phyloP scores from a whole-genome alignment of 2,113 vertebrate genomes.

The Saiga tatarica region DNA sequence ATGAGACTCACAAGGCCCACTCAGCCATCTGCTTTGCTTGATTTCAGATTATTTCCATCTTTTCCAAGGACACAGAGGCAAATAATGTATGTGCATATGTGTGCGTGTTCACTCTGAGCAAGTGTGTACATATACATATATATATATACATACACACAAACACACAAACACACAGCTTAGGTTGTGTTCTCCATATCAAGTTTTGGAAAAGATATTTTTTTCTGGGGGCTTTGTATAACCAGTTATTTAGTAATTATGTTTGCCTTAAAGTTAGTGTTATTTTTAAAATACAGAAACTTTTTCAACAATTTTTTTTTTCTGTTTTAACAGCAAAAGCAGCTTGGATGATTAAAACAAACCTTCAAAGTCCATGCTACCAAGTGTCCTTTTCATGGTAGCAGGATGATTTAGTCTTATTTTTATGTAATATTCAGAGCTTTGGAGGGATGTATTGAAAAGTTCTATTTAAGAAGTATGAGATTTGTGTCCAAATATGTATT shows the following conservation, averaged over 20 bases:
- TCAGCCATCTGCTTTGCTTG: slow-evolving; percentile 58
- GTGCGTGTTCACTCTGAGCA: background rate
- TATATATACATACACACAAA: fast-evolving
- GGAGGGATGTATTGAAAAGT: background rate
- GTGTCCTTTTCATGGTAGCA: background rate
- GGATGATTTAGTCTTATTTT: slow-evolving; percentile 3
- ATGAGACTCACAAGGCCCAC: slow-evolving; percentile 48
- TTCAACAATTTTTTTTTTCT: background rate
- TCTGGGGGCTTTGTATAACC: background rate
- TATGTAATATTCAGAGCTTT: background rate
- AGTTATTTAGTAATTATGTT: background rate
- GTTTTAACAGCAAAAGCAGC: background rate
- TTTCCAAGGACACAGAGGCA: slow-evolving; percentile 27
- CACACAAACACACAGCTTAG: background rate
- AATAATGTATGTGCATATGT: background rate
- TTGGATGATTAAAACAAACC: background rate
- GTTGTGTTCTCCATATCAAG: background rate
- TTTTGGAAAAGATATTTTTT: background rate
- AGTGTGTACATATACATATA: fast-evolving
- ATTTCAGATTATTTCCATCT: slow-evolving; percentile 59
- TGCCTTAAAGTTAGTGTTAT: background rate
- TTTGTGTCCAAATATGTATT: background rate
- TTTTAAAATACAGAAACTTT: slow-evolving; percentile 16
- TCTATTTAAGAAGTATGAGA: background rate
- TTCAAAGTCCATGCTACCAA: background rate